These are phyloP conservation scores for Rhineura floridana DNA, from an alignment of 2,113 vertebrate genomes.

Conservation along the genomic window DNA sequence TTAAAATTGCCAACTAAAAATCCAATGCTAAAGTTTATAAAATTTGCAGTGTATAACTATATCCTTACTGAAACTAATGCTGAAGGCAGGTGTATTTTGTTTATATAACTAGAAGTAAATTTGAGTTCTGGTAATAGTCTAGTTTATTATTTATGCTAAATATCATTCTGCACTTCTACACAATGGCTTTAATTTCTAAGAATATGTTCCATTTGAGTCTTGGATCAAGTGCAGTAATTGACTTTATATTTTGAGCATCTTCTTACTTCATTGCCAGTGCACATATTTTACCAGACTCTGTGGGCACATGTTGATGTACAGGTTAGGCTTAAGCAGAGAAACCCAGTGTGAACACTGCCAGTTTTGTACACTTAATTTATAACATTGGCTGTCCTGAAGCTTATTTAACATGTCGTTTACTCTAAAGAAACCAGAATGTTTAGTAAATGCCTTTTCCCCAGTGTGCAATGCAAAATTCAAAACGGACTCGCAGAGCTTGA, in stretches of 20 bases:
- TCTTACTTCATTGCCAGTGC: background rate
- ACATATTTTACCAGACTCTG: background rate
- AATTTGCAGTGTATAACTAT: constrained; percentile 45
- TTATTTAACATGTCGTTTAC: constrained; percentile 7
- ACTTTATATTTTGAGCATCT: background rate
- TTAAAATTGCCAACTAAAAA: background rate
- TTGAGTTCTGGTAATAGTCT: background rate
- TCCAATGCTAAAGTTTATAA: constrained; percentile 3
- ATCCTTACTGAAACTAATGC: background rate
- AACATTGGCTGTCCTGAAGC: background rate
- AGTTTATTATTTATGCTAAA: background rate
- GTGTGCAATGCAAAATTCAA: background rate
- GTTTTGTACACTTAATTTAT: constrained; percentile 35
- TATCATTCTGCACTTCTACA: background rate
- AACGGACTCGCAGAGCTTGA: constrained; percentile 30
- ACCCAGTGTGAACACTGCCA: background rate
- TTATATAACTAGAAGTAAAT: background rate
- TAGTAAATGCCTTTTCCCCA: background rate
- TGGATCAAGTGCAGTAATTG: background rate
- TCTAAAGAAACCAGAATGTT: background rate
- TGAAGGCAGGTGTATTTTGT: background rate
- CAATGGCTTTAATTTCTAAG: background rate
- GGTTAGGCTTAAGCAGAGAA: background rate
- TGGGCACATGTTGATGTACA: background rate
- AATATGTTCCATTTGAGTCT: background rate